phyloP scores from a whole-genome alignment of 1,140 invertebrate species.

The Pseudomyrmex gracilis region DNA sequence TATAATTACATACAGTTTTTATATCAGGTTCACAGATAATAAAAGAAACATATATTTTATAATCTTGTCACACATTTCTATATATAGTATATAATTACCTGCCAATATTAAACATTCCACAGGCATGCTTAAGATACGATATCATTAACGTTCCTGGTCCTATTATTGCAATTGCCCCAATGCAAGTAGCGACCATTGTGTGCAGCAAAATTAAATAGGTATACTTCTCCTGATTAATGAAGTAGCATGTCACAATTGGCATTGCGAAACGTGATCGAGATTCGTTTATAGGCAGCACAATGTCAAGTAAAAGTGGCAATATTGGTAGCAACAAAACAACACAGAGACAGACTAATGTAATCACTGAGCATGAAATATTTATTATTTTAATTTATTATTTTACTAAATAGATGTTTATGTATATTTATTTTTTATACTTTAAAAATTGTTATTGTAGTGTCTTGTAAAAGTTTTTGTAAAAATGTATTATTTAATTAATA shows the following conservation, averaged over 20 bases:
- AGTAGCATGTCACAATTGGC: not conserved
- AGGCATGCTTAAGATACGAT: not conserved
- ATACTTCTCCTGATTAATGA: conserved; percentile 3
- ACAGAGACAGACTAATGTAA: not conserved
- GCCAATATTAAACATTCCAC: conserved; percentile 1
- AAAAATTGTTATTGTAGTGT: no score
- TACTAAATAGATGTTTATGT: not conserved
- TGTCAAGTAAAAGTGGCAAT: not conserved
- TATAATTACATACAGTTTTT: no score
- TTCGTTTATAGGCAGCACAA: not conserved
- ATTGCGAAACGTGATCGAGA: not conserved
- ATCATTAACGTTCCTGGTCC: not conserved
- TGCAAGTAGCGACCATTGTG: not conserved
- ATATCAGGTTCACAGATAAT: no score
- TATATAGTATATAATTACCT: not conserved
- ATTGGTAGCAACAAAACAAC: not conserved
- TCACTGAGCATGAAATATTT: not conserved
- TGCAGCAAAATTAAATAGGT: not conserved
- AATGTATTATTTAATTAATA: no score
- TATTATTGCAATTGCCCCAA: not conserved
- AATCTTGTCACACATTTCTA: not conserved
- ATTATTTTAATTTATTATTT: no score
- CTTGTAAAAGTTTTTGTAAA: no score
- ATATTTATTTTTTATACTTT: no score
- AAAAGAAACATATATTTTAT: not conserved